A percentile compares a stretch with the other conserved stretches of the same genome.
Evolutionary conservation across 1,140 invertebrate species (phyloP).

Genomic region (Sipha flava): DNA sequence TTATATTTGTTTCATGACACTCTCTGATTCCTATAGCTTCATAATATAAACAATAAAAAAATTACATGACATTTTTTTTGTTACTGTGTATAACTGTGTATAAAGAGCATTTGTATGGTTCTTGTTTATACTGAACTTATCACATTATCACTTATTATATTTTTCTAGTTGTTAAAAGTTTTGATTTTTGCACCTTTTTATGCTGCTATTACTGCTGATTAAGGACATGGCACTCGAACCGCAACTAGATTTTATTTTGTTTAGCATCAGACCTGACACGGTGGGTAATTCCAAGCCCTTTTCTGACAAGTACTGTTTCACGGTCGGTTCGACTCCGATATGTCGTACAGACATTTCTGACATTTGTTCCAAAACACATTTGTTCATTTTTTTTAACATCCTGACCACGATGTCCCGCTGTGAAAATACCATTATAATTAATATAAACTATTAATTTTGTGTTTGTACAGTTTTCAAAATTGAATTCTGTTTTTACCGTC

Average conservation of each 20-base stretch:
- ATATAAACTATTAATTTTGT: too few species aligned
- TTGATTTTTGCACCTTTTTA: neutral
- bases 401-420: constrained; percentile 16
- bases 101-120: too few species aligned
- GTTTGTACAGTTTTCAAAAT: too few species aligned
- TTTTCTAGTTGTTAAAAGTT: too few species aligned
- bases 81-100: too few species aligned
- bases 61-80: too few species aligned
- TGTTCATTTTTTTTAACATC: constrained; percentile 37
- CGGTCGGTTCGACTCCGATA: constrained; percentile 37
- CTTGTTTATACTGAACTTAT: too few species aligned
- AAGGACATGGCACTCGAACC: neutral
- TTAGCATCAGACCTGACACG: neutral
- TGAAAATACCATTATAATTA: neutral
- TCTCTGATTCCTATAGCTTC: too few species aligned
- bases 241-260: neutral
- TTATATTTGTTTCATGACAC: too few species aligned
- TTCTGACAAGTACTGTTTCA: constrained; percentile 37
- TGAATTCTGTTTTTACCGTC: too few species aligned
- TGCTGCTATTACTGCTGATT: neutral
- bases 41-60: too few species aligned
- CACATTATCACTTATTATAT: too few species aligned
- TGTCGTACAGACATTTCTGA: constrained; percentile 38
- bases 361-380: constrained; percentile 39
- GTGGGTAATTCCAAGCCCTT: constrained; percentile 36